phyloP scores from a whole-genome alignment of 2,888 invertebrate genomes.

The Agriopis marginaria region DNA sequence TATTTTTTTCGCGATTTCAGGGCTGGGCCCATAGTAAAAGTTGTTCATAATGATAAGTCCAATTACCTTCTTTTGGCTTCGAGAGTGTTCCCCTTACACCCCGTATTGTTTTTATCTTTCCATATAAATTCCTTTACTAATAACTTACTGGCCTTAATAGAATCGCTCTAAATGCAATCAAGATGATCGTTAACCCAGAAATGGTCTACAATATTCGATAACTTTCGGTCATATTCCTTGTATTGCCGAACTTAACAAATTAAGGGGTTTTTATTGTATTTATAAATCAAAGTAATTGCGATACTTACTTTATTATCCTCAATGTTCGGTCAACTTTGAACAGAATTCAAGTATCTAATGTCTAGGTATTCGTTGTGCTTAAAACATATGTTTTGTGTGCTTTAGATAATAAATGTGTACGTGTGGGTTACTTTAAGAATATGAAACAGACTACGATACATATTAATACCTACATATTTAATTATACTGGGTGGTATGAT shows the following conservation, averaged over 20 bases:
- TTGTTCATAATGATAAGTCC: no score
- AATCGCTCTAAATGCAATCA: constrained; percentile 18
- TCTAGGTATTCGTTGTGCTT: no score
- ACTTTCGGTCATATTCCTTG: constrained; percentile 30
- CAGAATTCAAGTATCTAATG: neutral
- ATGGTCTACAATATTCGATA: constrained; percentile 20
- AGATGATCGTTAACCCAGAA: constrained; percentile 22
- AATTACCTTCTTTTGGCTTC: no score
- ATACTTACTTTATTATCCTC: constrained; percentile 3
- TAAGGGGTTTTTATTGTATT: constrained; percentile 57
- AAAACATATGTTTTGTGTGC: no score
- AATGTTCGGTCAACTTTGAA: neutral
- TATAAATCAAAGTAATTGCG: constrained; percentile 55
- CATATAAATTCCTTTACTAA: constrained; percentile 17
- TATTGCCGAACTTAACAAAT: constrained; percentile 54
- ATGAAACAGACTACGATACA: no score
- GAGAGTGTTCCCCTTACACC: no score
- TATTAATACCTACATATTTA: no score
- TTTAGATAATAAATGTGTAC: no score
- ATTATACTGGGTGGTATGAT: no score
- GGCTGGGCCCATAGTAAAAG: no score
- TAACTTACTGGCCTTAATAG: constrained; percentile 21
- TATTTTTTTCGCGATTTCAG: no score
- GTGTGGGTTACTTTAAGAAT: no score
- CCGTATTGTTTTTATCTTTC: neutral